Conservation (phyloP, 35 echinoderm and acorn worm genomes). For the Diadema setosum region DNA sequence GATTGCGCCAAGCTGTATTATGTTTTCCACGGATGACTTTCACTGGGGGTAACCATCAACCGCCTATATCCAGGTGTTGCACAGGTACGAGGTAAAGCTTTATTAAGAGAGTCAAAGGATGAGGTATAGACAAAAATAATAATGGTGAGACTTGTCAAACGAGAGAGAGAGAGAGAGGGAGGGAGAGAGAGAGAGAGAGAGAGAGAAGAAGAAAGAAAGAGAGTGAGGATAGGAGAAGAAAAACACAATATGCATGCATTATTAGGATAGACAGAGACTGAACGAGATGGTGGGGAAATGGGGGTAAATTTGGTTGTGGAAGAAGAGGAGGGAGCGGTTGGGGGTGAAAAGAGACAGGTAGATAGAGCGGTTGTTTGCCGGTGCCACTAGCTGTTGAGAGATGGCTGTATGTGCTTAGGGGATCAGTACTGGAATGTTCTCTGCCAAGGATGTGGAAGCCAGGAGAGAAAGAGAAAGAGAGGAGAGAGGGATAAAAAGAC, state of each 20-base stretch:
- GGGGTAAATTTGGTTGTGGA: not conserved
- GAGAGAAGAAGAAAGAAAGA: not conserved
- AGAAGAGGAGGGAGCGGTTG: not conserved
- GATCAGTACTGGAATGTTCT: not conserved
- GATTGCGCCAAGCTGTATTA: too few species aligned
- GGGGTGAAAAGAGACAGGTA: not conserved
- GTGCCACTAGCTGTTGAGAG: not conserved
- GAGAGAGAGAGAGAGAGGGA: not conserved
- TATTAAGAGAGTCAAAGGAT: too few species aligned
- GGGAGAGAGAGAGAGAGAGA: not conserved
- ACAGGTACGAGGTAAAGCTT: too few species aligned
- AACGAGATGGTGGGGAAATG: not conserved
- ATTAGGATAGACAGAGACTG: not conserved
- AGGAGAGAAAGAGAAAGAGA: not conserved
- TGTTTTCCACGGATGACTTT: too few species aligned
- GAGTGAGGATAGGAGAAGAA: not conserved
- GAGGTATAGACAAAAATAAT: too few species aligned
- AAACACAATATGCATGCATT: not conserved
- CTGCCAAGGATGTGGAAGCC: not conserved
- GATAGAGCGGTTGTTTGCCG: not conserved
- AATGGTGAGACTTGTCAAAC: too few species aligned
- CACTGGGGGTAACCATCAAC: too few species aligned
- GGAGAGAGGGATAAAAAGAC: too few species aligned
- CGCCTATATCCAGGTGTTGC: too few species aligned
- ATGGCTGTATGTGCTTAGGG: conserved; percentile 6